phyloP scores from a whole-genome alignment of 1,140 invertebrate species.

The Eubasilissa regina region DNA sequence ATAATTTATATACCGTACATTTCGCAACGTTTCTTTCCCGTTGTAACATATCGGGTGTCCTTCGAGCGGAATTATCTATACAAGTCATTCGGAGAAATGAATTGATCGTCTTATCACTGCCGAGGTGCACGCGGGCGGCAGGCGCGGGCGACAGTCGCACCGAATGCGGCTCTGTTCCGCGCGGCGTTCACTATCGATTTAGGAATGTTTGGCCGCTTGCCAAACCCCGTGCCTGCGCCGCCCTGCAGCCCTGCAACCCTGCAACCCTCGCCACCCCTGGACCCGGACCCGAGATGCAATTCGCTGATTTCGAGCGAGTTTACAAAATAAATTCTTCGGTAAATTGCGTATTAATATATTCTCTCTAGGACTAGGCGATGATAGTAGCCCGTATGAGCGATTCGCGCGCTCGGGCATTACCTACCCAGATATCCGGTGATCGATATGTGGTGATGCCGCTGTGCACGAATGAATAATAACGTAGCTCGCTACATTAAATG shows the following conservation, averaged over 20 bases:
- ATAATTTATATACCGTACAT: slow-evolving; percentile 15
- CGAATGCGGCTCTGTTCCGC: not conserved
- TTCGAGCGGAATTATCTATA: not conserved
- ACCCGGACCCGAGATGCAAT: not conserved
- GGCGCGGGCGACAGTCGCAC: not conserved
- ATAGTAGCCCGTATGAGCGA: too few species aligned
- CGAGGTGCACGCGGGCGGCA: not conserved
- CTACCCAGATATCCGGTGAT: not conserved
- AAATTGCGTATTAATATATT: too few species aligned
- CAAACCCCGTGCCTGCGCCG: not conserved
- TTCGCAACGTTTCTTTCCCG: slow-evolving; percentile 24
- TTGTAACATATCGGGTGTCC: slow-evolving; percentile 16
- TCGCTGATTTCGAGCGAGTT: too few species aligned
- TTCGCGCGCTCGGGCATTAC: too few species aligned
- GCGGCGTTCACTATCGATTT: slow-evolving; percentile 31
- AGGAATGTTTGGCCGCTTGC: slow-evolving; percentile 9
- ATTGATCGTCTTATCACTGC: not conserved
- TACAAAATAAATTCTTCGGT: too few species aligned
- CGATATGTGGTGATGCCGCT: not conserved
- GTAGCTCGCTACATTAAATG: not conserved
- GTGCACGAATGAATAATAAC: slow-evolving; percentile 23
- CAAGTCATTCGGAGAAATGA: slow-evolving; percentile 11
- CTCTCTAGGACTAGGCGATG: too few species aligned
- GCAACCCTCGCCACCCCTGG: not conserved
- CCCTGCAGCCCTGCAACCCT: not conserved